Evolutionary conservation across 2,113 vertebrate species (phyloP).

Genomic region (Spermophilus dauricus): DNA sequence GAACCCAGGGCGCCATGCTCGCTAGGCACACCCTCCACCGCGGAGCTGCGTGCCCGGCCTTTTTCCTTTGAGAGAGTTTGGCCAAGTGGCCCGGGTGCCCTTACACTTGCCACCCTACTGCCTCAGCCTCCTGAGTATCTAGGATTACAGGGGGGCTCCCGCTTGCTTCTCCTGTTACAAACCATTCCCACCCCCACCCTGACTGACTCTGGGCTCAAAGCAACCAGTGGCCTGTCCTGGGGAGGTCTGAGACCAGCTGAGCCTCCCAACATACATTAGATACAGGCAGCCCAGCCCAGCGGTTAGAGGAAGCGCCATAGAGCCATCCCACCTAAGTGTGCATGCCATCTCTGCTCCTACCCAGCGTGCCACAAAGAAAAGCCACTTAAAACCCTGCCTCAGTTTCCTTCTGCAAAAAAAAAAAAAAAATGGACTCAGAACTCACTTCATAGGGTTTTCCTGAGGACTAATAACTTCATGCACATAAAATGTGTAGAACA

Average conservation of each 20-base stretch:
- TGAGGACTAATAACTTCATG: neutral
- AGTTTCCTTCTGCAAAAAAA: neutral
- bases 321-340: neutral
- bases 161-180: neutral
- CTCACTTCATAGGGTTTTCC: neutral
- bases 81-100: neutral
- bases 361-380: neutral
- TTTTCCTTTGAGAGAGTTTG: neutral
- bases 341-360: neutral
- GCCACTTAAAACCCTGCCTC: neutral
- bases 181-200: neutral
- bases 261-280: neutral
- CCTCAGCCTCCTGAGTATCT: neutral
- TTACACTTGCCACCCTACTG: neutral
- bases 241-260: neutral
- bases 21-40: neutral
- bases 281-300: neutral
- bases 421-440: too few species aligned
- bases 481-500: neutral
- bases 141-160: neutral
- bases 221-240: neutral
- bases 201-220: neutral
- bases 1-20: neutral
- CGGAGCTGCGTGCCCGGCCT: too few species aligned
- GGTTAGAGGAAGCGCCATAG: neutral